Percentiles rank a stretch among this genome's conserved stretches.
Conservation (phyloP, 2,888 invertebrate genomes). For the Leistus spinibarbis region DNA sequence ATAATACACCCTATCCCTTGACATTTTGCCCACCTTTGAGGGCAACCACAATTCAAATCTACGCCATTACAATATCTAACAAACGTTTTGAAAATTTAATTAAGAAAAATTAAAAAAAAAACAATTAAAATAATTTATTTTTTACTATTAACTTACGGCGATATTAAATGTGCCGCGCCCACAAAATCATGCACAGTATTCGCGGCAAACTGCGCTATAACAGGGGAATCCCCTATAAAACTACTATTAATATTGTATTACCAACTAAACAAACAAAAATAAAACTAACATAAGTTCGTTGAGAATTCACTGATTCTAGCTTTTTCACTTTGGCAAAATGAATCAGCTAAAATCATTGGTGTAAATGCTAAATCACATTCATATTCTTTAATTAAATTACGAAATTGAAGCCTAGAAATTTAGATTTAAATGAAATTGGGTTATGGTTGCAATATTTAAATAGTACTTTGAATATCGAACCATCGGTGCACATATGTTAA, state of each 20-base stretch:
- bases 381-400: slow-evolving; percentile 76
- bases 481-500: slow-evolving; percentile 94
- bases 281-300: slow-evolving; percentile 62
- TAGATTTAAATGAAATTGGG: neutral
- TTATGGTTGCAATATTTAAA: slow-evolving; percentile 29
- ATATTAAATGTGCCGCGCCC: slow-evolving; percentile 81
- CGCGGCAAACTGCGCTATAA: slow-evolving; percentile 95
- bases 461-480: slow-evolving; percentile 87
- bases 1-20: slow-evolving; percentile 89
- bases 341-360: slow-evolving; percentile 96
- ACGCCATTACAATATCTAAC: slow-evolving; percentile 84
- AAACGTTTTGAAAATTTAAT: slow-evolving; percentile 39
- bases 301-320: slow-evolving; percentile 85
- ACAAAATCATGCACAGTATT: slow-evolving; percentile 83
- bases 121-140: neutral
- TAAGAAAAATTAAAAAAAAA: neutral
- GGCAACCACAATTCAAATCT: slow-evolving; percentile 97
- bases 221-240: slow-evolving; percentile 74
- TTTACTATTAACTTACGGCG: slow-evolving; percentile 67
- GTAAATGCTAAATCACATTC: slow-evolving; percentile 90
- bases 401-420: slow-evolving; percentile 71
- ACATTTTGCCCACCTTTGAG: slow-evolving; percentile 92
- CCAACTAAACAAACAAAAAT: slow-evolving; percentile 5
- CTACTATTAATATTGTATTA: slow-evolving; percentile 36
- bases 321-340: slow-evolving; percentile 86